Conservation (phyloP, 2,797 vertebrate species). For the Gephyroberyx darwinii region DNA sequence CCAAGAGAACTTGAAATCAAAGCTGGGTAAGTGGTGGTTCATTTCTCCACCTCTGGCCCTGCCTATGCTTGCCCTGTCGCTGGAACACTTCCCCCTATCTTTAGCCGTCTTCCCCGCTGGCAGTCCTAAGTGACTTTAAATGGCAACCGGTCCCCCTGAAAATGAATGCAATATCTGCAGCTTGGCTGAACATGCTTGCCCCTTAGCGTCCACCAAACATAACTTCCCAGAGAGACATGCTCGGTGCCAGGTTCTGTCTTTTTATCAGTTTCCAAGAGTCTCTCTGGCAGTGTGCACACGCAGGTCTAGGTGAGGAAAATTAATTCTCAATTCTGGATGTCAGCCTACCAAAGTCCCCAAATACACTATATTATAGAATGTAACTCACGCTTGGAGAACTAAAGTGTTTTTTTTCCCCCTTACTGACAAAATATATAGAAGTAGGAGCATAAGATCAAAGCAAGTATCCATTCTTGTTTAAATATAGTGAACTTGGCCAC, state of each 20-base stretch:
- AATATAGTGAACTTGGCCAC: too few relatives aligned
- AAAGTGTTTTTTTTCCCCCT: too few relatives aligned
- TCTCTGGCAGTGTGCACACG: conserved; percentile 35
- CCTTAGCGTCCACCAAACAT: conserved; percentile 59
- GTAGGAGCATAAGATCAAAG: too few relatives aligned
- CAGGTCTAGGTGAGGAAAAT: conserved; percentile 61
- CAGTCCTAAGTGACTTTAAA: conserved; percentile 59
- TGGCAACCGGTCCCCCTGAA: conserved; percentile 56
- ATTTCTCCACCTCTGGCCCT: conserved; percentile 11
- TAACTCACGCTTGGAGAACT: too few relatives aligned
- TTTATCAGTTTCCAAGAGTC: conserved; percentile 51
- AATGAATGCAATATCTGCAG: conserved; percentile 62
- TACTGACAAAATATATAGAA: too few relatives aligned
- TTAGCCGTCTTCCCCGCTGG: conserved; percentile 46
- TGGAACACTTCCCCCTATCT: conserved; percentile 60
- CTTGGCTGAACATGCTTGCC: conserved; percentile 60
- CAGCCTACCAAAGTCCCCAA: conserved; percentile 9
- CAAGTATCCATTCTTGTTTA: too few relatives aligned
- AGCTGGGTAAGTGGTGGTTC: conserved; percentile 12
- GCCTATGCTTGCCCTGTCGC: conserved; percentile 47
- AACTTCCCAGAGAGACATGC: conserved; percentile 46
- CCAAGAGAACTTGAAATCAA: conserved; percentile 66
- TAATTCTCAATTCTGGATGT: conserved; percentile 51
- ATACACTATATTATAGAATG: not conserved
- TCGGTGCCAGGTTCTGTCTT: conserved; percentile 46